Evolutionary conservation across 2,888 invertebrate species (phyloP).

Genomic region (Glaucopsyche alexis): DNA sequence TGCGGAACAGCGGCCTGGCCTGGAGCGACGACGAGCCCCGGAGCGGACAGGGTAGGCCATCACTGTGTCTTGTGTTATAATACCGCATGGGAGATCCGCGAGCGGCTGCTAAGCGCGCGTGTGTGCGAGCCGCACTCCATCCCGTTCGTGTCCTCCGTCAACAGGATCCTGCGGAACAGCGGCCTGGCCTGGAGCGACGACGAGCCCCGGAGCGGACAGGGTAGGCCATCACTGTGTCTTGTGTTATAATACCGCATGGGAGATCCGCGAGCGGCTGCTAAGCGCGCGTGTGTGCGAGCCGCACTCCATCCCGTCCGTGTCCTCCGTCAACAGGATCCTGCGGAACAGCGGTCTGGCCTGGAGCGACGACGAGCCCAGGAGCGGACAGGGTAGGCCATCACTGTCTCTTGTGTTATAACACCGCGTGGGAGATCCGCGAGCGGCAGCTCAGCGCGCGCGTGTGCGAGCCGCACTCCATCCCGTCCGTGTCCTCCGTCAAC

Average conservation of each 20-base stretch:
- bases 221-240: constrained; percentile 43
- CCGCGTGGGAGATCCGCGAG: constrained; percentile 96
- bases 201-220: constrained; percentile 66
- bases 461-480: not conserved
- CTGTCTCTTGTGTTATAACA: not conserved
- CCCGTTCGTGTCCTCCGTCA: constrained; percentile 93
- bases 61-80: not conserved
- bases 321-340: constrained; percentile 95
- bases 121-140: not conserved
- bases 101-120: constrained; percentile 83
- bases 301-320: constrained; percentile 81
- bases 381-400: constrained; percentile 55
- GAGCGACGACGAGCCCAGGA: constrained; percentile 81
- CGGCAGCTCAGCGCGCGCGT: constrained; percentile 80
- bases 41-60: constrained; percentile 56
- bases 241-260: constrained; percentile 84
- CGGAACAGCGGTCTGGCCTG: constrained; percentile 90
- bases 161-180: constrained; percentile 93
- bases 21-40: constrained; percentile 84
- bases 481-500: constrained; percentile 88
- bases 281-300: constrained; percentile 9
- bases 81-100: constrained; percentile 95
- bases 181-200: constrained; percentile 87
- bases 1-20: constrained; percentile 89
- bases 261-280: constrained; percentile 93